phyloP scores from a whole-genome alignment of 2,797 vertebrate species.

The Chanos chanos region DNA sequence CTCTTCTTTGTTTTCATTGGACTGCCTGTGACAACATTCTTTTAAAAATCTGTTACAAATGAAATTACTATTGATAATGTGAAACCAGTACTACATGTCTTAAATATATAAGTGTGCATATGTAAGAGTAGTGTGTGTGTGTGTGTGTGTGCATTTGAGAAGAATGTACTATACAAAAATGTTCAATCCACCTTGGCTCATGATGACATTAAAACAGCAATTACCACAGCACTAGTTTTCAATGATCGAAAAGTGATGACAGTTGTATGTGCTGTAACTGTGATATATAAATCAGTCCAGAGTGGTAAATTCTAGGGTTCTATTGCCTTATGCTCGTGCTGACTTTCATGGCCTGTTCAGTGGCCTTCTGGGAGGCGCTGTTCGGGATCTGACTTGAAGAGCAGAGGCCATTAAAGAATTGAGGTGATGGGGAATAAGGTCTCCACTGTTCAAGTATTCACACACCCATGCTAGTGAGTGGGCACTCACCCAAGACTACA shows the following conservation, averaged over 20 bases:
- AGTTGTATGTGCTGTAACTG: slow-evolving; percentile 29
- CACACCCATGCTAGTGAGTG: slow-evolving; percentile 48
- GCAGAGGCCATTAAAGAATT: slow-evolving; percentile 41
- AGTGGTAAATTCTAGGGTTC: slow-evolving; percentile 34
- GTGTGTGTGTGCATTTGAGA: too few relatives aligned
- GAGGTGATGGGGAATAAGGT: slow-evolving; percentile 61
- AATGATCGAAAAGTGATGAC: slow-evolving; percentile 20
- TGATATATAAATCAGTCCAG: slow-evolving; percentile 20
- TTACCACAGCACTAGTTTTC: too few relatives aligned
- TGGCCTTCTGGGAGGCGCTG: slow-evolving; percentile 43
- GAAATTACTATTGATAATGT: slow-evolving; percentile 61
- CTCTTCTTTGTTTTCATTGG: slow-evolving; percentile 81
- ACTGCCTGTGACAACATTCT: slow-evolving; percentile 74
- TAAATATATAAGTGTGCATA: slow-evolving; percentile 13
- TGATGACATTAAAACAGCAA: too few relatives aligned
- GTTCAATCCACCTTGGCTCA: too few relatives aligned
- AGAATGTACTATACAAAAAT: too few relatives aligned
- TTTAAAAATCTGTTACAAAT: slow-evolving; percentile 58
- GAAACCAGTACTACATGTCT: slow-evolving; percentile 44
- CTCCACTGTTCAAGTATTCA: slow-evolving; percentile 56
- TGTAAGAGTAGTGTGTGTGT: too few relatives aligned
- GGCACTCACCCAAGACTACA: slow-evolving; percentile 53
- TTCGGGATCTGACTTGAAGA: slow-evolving; percentile 42
- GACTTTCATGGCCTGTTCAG: slow-evolving; percentile 50
- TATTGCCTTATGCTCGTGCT: slow-evolving; percentile 27